These are phyloP conservation scores for Lycaena phlaeas DNA, from an alignment of 2,888 invertebrate species.

Conservation along the genomic window DNA sequence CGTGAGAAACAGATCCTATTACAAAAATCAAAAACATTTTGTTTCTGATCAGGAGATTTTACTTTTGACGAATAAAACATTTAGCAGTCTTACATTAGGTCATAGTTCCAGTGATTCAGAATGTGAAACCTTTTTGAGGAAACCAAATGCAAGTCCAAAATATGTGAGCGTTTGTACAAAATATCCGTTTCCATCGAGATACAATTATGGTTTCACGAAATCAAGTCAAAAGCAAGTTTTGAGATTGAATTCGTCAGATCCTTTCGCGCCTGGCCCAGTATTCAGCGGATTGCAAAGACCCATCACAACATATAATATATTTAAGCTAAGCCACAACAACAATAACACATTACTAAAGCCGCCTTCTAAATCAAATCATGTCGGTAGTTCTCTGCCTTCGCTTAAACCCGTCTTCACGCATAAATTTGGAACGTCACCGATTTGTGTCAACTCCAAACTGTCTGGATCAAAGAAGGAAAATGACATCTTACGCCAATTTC, in stretches of 20 bases:
- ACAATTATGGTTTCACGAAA: conserved; percentile 53
- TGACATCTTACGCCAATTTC: conserved; percentile 36
- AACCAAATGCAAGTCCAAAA: conserved; percentile 54
- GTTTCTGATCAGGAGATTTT: conserved; percentile 75
- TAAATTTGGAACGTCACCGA: conserved; percentile 61
- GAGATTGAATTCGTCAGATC: conserved; percentile 51
- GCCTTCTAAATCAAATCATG: conserved; percentile 40
- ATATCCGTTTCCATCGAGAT: conserved; percentile 52
- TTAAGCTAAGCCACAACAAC: conserved; percentile 60
- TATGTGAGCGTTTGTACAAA: conserved; percentile 60
- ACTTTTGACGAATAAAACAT: conserved; percentile 67
- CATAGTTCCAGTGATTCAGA: conserved; percentile 71
- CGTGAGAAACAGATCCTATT: conserved; percentile 63
- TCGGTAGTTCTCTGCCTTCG: conserved; percentile 46
- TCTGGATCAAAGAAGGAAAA: conserved; percentile 41
- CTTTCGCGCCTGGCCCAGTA: conserved; percentile 66
- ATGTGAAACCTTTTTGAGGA: conserved; percentile 55
- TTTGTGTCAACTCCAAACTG: conserved; percentile 38
- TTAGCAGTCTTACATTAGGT: conserved; percentile 70
- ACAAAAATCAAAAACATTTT: conserved; percentile 70
- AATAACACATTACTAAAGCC: conserved; percentile 58
- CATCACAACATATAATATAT: conserved; percentile 56
- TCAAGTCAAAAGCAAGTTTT: conserved; percentile 46
- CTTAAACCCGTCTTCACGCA: conserved; percentile 59
- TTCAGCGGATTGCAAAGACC: conserved; percentile 63